These are phyloP conservation scores for Gryon sp. DNA, from an alignment of 1,140 invertebrate species.

Conservation along the genomic window DNA sequence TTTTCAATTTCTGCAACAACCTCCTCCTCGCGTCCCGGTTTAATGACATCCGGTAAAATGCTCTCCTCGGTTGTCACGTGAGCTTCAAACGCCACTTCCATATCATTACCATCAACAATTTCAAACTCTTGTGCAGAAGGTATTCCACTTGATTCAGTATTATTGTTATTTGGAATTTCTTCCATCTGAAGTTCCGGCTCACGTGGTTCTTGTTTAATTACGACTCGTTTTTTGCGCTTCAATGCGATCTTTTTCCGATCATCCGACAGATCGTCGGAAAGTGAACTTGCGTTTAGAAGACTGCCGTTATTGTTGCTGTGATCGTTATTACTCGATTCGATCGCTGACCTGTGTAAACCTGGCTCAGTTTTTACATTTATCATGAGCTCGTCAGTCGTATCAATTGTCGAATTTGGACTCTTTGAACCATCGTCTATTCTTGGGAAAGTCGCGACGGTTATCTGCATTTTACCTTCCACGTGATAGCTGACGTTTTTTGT, in stretches of 20 bases:
- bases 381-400: slow-evolving; percentile 32
- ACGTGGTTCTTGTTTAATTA: slow-evolving; percentile 68
- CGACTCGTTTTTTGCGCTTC: slow-evolving; percentile 59
- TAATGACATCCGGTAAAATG: slow-evolving; percentile 70
- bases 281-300: slow-evolving; percentile 65
- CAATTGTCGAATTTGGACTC: slow-evolving; percentile 19
- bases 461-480: slow-evolving; percentile 78
- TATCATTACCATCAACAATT: slow-evolving; percentile 69
- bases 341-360: slow-evolving; percentile 38
- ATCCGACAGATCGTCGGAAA: slow-evolving; percentile 33
- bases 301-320: slow-evolving; percentile 74
- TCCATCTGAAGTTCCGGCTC: slow-evolving; percentile 44
- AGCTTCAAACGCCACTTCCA: slow-evolving; percentile 74
- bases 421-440: slow-evolving; percentile 63
- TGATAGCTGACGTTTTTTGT: slow-evolving; percentile 85
- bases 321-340: slow-evolving; percentile 52
- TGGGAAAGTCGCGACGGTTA: slow-evolving; percentile 77
- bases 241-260: slow-evolving; percentile 53
- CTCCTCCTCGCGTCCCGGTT: slow-evolving; percentile 62
- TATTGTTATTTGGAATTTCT: slow-evolving; percentile 65
- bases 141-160: slow-evolving; percentile 25
- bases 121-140: slow-evolving; percentile 53
- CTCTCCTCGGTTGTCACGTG: slow-evolving; percentile 71
- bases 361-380: slow-evolving; percentile 75
- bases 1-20: slow-evolving; percentile 39